Evolutionary conservation across 1,140 invertebrate species (phyloP), one percentile per base, ranked within the genome.

Genomic region (Polyergus mexicanus): DNA sequence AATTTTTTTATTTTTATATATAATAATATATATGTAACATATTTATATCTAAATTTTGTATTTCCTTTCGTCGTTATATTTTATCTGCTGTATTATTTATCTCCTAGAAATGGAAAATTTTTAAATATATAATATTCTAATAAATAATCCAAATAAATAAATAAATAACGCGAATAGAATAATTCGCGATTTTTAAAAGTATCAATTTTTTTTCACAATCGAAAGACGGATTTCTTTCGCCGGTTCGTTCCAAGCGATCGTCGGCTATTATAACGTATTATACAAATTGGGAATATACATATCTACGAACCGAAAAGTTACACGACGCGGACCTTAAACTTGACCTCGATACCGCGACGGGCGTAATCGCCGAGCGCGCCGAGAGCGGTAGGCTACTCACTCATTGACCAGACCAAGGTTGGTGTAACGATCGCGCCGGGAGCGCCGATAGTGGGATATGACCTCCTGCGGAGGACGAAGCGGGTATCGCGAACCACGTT

Each of bases 391-490:
- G 32, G 25, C 22, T 91, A 96, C 96, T 96, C 95, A 98, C 97
- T 98, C 97, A 93, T 98, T 98, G 16, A 97, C 97, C 51, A 98
- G 96, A 84, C 98, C 98, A 44, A 97, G 96, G 89, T 97, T 97
- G 25, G 97, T 96, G 93, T 98, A 98, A 92, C 97, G 96, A 94
- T 98, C 98, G 0, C 96, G 97, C 16, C 97, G 95, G n/a, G 96
- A 96, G 44, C 94, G 95, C 22, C 98, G 96, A 93, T 98, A 98
- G 89, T 97, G 95, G 10, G 97, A 96, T 56, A 98, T 97, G 71
- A 98, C 97, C 93, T 98, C 97, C 3, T 98, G 98, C 32, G 97
- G 97, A 35, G 98, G 98, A 41, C 98, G 95, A 84, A 97, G 96
- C 0, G 98, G 98, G 92, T 97, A 97, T 90, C 96, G 97, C 47